phyloP scores from a whole-genome alignment of 2,888 invertebrate genomes.

The Rambutsinella grinnellia region DNA sequence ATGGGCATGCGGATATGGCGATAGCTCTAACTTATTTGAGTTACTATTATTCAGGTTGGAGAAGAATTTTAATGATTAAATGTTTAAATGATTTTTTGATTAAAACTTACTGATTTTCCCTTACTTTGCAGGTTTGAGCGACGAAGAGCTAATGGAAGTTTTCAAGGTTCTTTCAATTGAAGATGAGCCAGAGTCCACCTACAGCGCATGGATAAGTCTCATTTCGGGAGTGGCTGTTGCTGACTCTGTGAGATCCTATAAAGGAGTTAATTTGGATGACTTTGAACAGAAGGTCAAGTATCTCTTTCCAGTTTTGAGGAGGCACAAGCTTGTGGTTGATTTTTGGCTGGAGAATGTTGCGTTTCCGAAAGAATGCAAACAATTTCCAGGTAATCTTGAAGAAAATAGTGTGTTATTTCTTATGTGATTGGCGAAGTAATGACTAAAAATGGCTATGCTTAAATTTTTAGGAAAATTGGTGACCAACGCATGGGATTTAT shows the following conservation, averaged over 20 bases:
- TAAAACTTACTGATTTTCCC: too few species aligned
- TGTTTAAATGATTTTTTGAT: too few species aligned
- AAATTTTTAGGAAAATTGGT: constrained; percentile 45
- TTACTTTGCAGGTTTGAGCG: constrained; percentile 52
- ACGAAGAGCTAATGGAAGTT: constrained; percentile 42
- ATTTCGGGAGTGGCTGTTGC: background rate
- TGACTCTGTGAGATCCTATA: background rate
- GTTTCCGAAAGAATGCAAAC: constrained; percentile 35
- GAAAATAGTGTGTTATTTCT: too few species aligned
- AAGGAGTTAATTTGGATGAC: constrained; percentile 36
- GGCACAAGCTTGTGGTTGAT: constrained; percentile 28
- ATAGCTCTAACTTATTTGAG: constrained; percentile 55
- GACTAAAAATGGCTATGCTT: too few species aligned
- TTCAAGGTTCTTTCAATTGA: constrained; percentile 18
- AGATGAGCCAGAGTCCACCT: background rate
- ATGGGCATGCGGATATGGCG: constrained; percentile 61
- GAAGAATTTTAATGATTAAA: constrained; percentile 46
- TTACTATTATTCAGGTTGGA: constrained; percentile 55
- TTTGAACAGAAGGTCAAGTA: constrained; percentile 10
- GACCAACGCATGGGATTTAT: constrained; percentile 43
- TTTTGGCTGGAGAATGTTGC: constrained; percentile 41
- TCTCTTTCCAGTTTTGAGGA: constrained; percentile 28
- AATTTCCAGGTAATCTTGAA: constrained; percentile 38
- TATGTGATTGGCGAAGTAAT: too few species aligned
- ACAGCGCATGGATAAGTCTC: constrained; percentile 4